Conservation (phyloP, 2,888 invertebrate species). For the Scrobipalpa costella region DNA sequence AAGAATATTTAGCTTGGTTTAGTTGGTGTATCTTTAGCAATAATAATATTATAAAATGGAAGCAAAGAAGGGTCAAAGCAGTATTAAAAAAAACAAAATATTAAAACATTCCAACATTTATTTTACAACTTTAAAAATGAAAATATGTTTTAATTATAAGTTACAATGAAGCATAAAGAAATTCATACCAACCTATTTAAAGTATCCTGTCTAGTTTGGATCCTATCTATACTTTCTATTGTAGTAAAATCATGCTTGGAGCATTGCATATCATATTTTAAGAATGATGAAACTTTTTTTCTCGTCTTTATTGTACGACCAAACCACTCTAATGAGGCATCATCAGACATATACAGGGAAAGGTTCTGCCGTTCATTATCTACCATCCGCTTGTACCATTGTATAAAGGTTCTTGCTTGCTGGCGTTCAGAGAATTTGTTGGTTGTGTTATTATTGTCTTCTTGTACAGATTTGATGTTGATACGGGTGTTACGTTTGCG, state of each 20-base stretch:
- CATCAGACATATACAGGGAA: constrained; percentile 72
- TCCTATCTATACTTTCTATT: constrained; percentile 66
- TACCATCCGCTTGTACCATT: constrained; percentile 73
- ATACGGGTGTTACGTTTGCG: constrained; percentile 45
- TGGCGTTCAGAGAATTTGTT: constrained; percentile 52
- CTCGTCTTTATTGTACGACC: constrained; percentile 82
- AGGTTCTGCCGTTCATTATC: constrained; percentile 76
- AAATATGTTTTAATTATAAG: too few relatives aligned
- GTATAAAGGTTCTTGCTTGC: constrained; percentile 66
- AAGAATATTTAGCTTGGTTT: neutral
- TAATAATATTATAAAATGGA: neutral
- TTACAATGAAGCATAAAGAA: neutral
- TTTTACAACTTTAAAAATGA: too few relatives aligned
- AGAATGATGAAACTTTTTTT: constrained; percentile 79
- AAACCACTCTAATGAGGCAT: constrained; percentile 83
- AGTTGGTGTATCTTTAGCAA: neutral
- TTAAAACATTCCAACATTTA: neutral
- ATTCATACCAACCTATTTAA: constrained; percentile 54
- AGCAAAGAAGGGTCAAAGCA: neutral
- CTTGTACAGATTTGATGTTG: constrained; percentile 40
- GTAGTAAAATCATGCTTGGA: constrained; percentile 75
- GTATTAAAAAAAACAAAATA: neutral
- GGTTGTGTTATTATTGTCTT: constrained; percentile 51
- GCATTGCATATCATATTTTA: constrained; percentile 78
- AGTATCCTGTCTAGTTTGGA: constrained; percentile 54